Evolutionary conservation across 1,140 invertebrate species (phyloP), one percentile per base, ranked within the genome.

Genomic region (Euura lappo): DNA sequence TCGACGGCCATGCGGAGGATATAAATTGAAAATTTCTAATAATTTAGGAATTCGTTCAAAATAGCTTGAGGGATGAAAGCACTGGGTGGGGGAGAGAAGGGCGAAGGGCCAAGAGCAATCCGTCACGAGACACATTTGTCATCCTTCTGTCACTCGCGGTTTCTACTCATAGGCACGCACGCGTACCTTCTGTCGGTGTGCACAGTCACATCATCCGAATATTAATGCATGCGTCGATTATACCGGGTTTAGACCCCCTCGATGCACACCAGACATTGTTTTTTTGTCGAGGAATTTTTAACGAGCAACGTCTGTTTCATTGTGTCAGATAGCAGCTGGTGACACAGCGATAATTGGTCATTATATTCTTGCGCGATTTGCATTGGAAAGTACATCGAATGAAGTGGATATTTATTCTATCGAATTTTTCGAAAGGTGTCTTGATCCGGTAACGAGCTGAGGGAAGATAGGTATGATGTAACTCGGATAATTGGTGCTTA

Each of bases 401-500:
- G 51, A n/a, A 60, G 51, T 60, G 10, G 51, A 60, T 60, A 60
- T 60, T 6, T 60, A 6, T 60, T 60, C 51, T 60, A 60, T 60
- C 4, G 10, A 8, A 60, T 60, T 60, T 60, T 60, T 3, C 28
- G 28, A 28, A 28, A 28, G 28, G 28, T 60, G 3, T 60, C 51
- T 60, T n/a, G 2, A 3, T 6, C 13, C 51, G 51, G 51, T n/a
- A n/a, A 6, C 13, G 51, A 60, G 51, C 8, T 6, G 51, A 60
- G 8, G 51, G 13, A 28, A 60, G 51, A 60, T 60, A 60, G 8
- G 51, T n/a, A n/a, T 3, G 51, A 60, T 60, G 8, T 60, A 60
- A 60, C 51, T 11, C 51, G 13, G 51, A 60, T 60, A 60, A 60
- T 60, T 60, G 51, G 51, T 60, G 51, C 51, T 60, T 60, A 60